A percentile compares a stretch with the other conserved stretches of the same genome.
Evolutionary conservation across 1,140 invertebrate genomes (phyloP).

Genomic region (Phymastichus coffea): DNA sequence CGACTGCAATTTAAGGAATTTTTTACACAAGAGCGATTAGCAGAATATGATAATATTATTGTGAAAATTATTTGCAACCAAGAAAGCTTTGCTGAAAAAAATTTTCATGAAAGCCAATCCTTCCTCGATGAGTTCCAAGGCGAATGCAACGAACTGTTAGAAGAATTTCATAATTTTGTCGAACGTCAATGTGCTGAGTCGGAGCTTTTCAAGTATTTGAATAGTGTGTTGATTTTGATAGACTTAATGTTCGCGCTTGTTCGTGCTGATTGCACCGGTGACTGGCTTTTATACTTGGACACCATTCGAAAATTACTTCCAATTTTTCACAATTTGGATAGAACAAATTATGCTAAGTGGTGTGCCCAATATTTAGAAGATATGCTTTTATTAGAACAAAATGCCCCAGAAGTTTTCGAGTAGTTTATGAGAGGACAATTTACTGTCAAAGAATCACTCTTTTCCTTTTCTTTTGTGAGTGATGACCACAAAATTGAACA

Average conservation of each 20-base stretch:
- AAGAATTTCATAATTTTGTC: constrained; percentile 10
- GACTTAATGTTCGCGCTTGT: constrained; percentile 10
- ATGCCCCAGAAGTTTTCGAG: constrained; percentile 5
- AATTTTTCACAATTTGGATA: constrained; percentile 20
- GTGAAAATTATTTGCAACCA: background rate
- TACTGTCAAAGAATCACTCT: constrained; percentile 2
- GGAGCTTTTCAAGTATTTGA: constrained; percentile 12
- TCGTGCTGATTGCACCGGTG: constrained; percentile 17
- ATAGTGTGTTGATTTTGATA: constrained; percentile 9
- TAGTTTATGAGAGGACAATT: constrained; percentile 5
- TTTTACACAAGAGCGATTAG: background rate
- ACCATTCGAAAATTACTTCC: constrained; percentile 20
- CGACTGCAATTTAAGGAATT: constrained; percentile 23
- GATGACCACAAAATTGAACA: constrained; percentile 9
- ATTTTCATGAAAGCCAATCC: background rate
- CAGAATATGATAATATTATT: background rate
- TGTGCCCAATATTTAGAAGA: constrained; percentile 15
- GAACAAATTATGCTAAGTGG: constrained; percentile 26
- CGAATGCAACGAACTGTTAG: background rate
- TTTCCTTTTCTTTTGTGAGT: background rate
- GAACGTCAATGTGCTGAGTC: constrained; percentile 6
- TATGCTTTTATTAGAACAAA: background rate
- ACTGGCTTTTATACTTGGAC: constrained; percentile 19
- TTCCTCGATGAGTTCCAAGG: background rate
- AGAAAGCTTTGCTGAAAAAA: background rate